phyloP scores from a whole-genome alignment of 2,113 vertebrate species.

The Acinonyx jubatus region DNA sequence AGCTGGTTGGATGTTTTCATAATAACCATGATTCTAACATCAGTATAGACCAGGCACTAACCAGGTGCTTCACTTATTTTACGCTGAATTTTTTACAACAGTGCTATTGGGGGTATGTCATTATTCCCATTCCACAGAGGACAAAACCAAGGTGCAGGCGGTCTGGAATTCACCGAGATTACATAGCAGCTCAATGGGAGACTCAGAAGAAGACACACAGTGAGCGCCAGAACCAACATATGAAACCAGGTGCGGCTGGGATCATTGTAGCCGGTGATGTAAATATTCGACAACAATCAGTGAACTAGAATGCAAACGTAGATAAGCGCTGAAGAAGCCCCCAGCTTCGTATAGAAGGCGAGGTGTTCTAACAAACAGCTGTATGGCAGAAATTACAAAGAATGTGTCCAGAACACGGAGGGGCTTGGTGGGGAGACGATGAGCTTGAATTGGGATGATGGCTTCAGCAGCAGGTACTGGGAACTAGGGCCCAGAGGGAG shows the following conservation, averaged over 20 bases:
- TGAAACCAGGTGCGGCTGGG: background rate
- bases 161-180: rapidly evolving
- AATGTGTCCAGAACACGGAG: background rate
- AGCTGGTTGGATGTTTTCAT: background rate
- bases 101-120: rapidly evolving
- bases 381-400: no score
- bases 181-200: rapidly evolving
- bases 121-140: background rate
- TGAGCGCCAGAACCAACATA: background rate
- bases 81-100: background rate
- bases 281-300: background rate
- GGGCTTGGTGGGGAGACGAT: rapidly evolving
- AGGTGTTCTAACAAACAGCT: background rate
- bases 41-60: no score
- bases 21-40: background rate
- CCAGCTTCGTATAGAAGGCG: background rate
- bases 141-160: background rate
- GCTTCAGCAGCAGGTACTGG: background rate
- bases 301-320: conserved; percentile 20
- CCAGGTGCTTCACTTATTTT: background rate
- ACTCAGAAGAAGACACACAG: rapidly evolving
- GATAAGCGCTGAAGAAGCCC: background rate
- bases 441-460: rapidly evolving
- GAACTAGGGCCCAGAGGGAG: no score
- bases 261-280: background rate